These are phyloP conservation scores for Kryptopterus vitreolus DNA, from an alignment of 2,797 vertebrate genomes.

Conservation along the genomic window DNA sequence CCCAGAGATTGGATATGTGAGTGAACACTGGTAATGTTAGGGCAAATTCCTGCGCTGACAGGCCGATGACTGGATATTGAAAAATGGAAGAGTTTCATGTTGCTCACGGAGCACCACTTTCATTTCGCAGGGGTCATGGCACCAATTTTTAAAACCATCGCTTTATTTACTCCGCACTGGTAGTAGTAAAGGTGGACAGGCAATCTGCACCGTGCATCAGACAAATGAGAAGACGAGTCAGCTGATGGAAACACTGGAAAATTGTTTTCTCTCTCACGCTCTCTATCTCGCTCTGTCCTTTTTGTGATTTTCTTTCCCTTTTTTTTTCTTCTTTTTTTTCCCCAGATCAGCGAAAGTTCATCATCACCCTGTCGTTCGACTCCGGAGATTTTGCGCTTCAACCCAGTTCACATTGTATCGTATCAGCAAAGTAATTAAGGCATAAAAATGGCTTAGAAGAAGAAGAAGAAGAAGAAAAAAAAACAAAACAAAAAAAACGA, in stretches of 20 bases:
- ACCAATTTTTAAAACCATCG: conserved; percentile 54
- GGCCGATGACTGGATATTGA: conserved; percentile 48
- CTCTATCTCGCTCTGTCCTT: neutral
- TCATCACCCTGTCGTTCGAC: neutral
- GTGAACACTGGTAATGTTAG: conserved; percentile 36
- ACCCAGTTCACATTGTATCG: neutral
- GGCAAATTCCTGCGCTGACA: conserved; percentile 42
- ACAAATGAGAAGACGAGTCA: conserved; percentile 50
- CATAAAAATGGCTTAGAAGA: neutral
- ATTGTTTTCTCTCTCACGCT: conserved; percentile 37
- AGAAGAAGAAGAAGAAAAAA: too few species aligned
- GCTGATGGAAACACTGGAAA: conserved; percentile 42
- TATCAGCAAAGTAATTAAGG: neutral
- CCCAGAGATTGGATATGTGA: conserved; percentile 27
- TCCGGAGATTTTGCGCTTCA: neutral
- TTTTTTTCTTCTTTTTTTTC: neutral
- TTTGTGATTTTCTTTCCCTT: conserved; percentile 1
- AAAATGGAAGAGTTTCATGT: conserved; percentile 49
- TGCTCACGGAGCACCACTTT: conserved; percentile 47
- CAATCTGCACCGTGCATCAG: conserved; percentile 51
- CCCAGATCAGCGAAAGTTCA: neutral
- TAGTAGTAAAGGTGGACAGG: conserved; percentile 53
- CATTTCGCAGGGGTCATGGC: conserved; percentile 55
- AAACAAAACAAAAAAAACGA: too few species aligned
- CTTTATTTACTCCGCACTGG: conserved; percentile 54